A percentile compares a stretch with the other conserved stretches of the same genome.
Conservation (phyloP, 1,140 invertebrate genomes). For the Centruroides sculpturatus region DNA sequence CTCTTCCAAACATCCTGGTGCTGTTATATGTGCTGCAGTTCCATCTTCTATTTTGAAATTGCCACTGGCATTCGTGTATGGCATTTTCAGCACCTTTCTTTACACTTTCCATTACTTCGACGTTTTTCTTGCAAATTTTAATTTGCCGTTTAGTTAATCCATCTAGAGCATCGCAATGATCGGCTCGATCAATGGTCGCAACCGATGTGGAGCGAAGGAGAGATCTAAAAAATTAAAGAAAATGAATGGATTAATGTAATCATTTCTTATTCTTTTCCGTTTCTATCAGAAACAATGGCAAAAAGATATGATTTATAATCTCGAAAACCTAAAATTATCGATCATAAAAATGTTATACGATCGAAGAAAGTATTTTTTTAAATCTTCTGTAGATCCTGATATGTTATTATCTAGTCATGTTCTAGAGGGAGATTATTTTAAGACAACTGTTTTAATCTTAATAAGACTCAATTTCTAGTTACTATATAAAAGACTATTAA, state of each 20-base stretch:
- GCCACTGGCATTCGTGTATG: constrained; percentile 76
- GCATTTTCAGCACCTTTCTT: constrained; percentile 58
- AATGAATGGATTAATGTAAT: background rate
- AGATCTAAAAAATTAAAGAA: background rate
- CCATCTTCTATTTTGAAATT: constrained; percentile 72
- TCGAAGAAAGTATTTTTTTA: no score
- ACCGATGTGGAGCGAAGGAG: constrained; percentile 7
- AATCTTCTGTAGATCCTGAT: no score
- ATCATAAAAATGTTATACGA: no score
- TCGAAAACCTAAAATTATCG: no score
- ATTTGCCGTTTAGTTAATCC: constrained; percentile 24
- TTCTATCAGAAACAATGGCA: no score
- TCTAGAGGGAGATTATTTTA: no score
- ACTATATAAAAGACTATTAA: no score
- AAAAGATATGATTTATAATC: no score
- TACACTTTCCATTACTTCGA: constrained; percentile 36
- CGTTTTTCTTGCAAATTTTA: constrained; percentile 27
- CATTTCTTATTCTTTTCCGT: background rate
- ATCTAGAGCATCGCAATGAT: constrained; percentile 10
- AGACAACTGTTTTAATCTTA: no score
- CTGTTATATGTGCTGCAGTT: constrained; percentile 44
- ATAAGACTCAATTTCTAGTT: no score
- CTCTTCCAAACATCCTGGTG: constrained; percentile 13
- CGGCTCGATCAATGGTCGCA: constrained; percentile 4
- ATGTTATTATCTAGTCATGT: no score